Base-by-base conservation (phyloP, 2,113 vertebrate species). In the Tachysurus fulvidraco region DNA sequence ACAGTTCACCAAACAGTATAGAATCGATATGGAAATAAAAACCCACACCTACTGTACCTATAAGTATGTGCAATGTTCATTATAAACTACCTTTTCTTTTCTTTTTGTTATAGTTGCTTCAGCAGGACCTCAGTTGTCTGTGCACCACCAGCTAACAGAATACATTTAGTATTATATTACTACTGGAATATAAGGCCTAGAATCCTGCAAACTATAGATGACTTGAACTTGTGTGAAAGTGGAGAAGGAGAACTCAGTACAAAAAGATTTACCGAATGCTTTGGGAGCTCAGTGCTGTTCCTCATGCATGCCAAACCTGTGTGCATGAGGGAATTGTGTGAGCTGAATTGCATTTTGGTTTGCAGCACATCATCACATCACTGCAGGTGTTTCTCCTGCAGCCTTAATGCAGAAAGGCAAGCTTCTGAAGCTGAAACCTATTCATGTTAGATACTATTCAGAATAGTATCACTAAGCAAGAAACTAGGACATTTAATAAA, bases 311-410 rank as follows among this genome's bases (percentile, higher is more conserved):
- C 11, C 21, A 41, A 23, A 7, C 28, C 62, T 52, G 62, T 83
- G 82, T 25, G 50, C 52, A 71, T 13, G 12, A 57, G 50, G 65
- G 82, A 57, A 50, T 73, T 73, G 46, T 71, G 64, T 55, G 81
- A 69, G 64, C 23, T 46, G 80, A 50, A 82, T 82, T 62, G 57
- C 41, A 62, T n/a, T 76, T 52, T 81, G 78, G 55, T 60, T 44
- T 82, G 80, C 59, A 82, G 57, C 21, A 64, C 30, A 65, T 83
- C 46, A 55, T 69, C 64, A 14, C 25, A 54, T 83, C n/a, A 83
- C 55, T 55, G 81, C 81, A 67, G 52, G 80, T 64, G 59, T 12
- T 73, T 25, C 67, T 16, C 1, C 1, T 52, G 19, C 9, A 8
- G 19, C 11, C 3, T 69, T 44, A 25, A 54, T 74, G 8, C 36